Evolutionary conservation across 2,797 vertebrate genomes (phyloP).

Genomic region (Microctenopoma steveboyesi): DNA sequence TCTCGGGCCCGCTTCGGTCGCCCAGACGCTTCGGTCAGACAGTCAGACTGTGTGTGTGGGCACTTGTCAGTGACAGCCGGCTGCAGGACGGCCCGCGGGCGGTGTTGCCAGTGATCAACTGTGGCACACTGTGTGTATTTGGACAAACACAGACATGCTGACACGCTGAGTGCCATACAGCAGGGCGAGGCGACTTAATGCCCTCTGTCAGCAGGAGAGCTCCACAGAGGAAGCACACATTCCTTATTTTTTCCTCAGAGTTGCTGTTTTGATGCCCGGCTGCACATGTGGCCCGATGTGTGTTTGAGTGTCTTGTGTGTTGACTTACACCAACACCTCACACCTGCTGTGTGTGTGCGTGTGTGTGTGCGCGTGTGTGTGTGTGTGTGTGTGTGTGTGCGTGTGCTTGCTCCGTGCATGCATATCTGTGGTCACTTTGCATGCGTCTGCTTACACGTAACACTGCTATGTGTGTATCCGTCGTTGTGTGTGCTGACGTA

Average conservation of each 20-base stretch:
- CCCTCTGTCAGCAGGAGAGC: slow-evolving; percentile 64
- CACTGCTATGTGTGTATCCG: neutral
- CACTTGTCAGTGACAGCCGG: slow-evolving; percentile 54
- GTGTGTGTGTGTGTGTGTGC: too few relatives aligned
- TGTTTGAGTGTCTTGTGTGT: neutral
- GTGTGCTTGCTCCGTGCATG: neutral
- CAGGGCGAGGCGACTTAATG: slow-evolving; percentile 58
- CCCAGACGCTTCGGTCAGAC: slow-evolving; percentile 66
- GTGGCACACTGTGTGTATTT: slow-evolving; percentile 50
- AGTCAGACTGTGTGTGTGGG: slow-evolving; percentile 60
- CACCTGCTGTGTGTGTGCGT: neutral
- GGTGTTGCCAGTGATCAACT: slow-evolving; percentile 53
- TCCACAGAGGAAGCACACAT: slow-evolving; percentile 13
- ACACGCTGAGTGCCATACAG: slow-evolving; percentile 61
- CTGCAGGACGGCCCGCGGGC: slow-evolving; percentile 59
- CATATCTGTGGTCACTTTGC: slow-evolving; percentile 8
- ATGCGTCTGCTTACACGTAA: neutral
- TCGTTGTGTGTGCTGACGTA: neutral
- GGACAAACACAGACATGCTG: slow-evolving; percentile 66
- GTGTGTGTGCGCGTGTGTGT: too few relatives aligned
- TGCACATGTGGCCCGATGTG: slow-evolving; percentile 4
- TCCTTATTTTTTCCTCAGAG: neutral
- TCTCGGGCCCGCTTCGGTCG: slow-evolving; percentile 48
- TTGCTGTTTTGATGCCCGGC: neutral
- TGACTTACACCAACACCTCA: neutral